Conservation (phyloP, 2,113 vertebrate species). For the Trachemys scripta region DNA sequence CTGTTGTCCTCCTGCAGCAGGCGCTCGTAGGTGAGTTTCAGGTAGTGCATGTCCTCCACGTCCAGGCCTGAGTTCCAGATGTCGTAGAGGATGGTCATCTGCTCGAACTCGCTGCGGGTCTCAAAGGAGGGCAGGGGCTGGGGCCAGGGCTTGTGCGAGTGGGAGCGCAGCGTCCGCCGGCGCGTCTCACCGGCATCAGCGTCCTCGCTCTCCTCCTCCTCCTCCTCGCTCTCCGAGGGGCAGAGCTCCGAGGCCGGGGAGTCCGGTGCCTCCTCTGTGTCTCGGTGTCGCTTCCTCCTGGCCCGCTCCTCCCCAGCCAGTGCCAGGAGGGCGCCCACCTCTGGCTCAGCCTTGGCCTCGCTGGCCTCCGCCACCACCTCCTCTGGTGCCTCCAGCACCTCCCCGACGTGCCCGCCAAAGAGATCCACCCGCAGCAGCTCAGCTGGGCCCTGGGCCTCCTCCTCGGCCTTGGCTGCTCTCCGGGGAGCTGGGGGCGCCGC, state of each 20-base stretch:
- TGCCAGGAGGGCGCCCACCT: not conserved
- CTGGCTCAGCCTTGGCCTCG: conserved; percentile 65
- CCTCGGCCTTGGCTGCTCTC: not conserved
- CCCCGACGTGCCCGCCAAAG: conserved; percentile 70
- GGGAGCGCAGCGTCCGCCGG: conserved; percentile 73
- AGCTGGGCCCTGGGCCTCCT: not conserved
- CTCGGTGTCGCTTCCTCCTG: conserved; percentile 3
- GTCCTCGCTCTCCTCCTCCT: conserved; percentile 76
- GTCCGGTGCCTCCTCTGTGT: conserved; percentile 59
- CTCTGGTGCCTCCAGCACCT: conserved; percentile 78
- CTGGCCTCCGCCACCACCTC: conserved; percentile 79
- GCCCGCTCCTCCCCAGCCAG: conserved; percentile 8
- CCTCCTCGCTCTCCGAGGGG: conserved; percentile 81
- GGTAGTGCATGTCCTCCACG: conserved; percentile 86
- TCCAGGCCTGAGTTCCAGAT: conserved; percentile 95
- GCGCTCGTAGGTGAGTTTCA: conserved; percentile 88
- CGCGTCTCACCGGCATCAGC: conserved; percentile 65
- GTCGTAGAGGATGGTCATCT: conserved; percentile 96
- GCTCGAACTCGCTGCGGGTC: conserved; percentile 91
- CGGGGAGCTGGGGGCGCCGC: conserved; percentile 26
- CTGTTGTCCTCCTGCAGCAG: conserved; percentile 89
- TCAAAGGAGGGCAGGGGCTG: conserved; percentile 73
- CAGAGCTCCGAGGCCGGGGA: conserved; percentile 71
- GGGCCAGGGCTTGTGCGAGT: not conserved
- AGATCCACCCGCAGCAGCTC: conserved; percentile 16